Base-by-base conservation (phyloP, 2,888 invertebrate species). In the Spisula solida region DNA sequence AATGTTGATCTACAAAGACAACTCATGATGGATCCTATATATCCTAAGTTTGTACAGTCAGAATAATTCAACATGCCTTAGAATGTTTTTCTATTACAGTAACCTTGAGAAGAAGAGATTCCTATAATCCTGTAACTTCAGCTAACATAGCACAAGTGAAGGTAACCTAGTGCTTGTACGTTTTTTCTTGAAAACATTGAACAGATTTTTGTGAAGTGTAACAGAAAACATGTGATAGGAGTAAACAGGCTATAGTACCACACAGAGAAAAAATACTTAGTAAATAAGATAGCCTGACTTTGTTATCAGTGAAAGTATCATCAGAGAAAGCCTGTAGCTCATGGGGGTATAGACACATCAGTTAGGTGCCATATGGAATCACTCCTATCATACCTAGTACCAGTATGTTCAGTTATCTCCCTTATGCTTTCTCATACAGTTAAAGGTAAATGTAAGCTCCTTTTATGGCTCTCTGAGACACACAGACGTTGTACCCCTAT, bases 231-330 rank as follows among this genome's bases (percentile, higher is more conserved):
- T 25, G 16, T 34, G 1, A 75, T 31, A 75, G 75, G 18, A 75
- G 75, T 75, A 31, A 75, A 75, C 34, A 75, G 31, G 18, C 75
- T 34, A 8, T 4, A 8, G 60, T 25, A 25, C 20, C 31, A 34
- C 16, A 31, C 75, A 31, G 75, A 34, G 75, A 31, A 34, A 41
- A 75, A 31, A 34, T 75, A 75, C 75, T 34, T 31, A 31, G 31
- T 75, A 75, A 75, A 75, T 75, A 75, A 75, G 75, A 75, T 75
- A 75, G 16, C 16, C 2, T 75, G 34, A 75, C 34, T 75, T 2
- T 31, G 75, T 75, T 75, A 75, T 75, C 75, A 75, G 25, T 31
- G 34, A 75, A 75, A 75, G 75, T 75, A 75, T 75, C 75, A 75
- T 75, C 75, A 34, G 18, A 75, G 75, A 31, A 75, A 31, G 31